Evolutionary conservation across 1,140 invertebrate genomes (phyloP).

Genomic region (Dendrolimus kikuchii): DNA sequence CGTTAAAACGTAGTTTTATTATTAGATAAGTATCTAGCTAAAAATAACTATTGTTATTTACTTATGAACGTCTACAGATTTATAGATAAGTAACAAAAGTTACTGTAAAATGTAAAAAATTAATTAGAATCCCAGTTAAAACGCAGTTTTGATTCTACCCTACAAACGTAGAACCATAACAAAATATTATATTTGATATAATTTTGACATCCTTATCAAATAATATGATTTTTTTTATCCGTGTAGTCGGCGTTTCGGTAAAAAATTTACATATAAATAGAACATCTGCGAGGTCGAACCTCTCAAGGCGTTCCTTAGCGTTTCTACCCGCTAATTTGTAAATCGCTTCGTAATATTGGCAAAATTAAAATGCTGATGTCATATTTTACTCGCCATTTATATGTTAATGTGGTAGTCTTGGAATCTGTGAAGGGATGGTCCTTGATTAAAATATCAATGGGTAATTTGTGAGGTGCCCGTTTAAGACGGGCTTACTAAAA

Average conservation of each 20-base stretch:
- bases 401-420: conserved; percentile 50
- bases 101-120: no score
- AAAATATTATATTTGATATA: background rate
- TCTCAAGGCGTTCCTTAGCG: conserved; percentile 50
- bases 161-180: no score
- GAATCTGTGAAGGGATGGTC: conserved; percentile 35
- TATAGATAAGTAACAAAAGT: no score
- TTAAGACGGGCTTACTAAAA: conserved; percentile 23
- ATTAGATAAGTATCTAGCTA: no score
- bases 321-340: conserved; percentile 71
- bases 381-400: conserved; percentile 68
- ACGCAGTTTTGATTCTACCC: background rate
- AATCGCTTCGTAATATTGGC: conserved; percentile 67
- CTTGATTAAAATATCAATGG: conserved; percentile 66
- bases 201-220: conserved; percentile 34
- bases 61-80: no score
- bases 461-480: conserved; percentile 45
- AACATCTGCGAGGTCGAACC: conserved; percentile 66
- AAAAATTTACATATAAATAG: conserved; percentile 71
- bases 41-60: no score
- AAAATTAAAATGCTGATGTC: conserved; percentile 71
- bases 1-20: no score
- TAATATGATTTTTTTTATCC: conserved; percentile 65
- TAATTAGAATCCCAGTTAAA: no score
- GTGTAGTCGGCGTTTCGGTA: conserved; percentile 55